Percentiles rank a stretch among this genome's conserved stretches.
phyloP scores from a whole-genome alignment of 1,140 invertebrate species.

The Pseudobourletiella spinata region DNA sequence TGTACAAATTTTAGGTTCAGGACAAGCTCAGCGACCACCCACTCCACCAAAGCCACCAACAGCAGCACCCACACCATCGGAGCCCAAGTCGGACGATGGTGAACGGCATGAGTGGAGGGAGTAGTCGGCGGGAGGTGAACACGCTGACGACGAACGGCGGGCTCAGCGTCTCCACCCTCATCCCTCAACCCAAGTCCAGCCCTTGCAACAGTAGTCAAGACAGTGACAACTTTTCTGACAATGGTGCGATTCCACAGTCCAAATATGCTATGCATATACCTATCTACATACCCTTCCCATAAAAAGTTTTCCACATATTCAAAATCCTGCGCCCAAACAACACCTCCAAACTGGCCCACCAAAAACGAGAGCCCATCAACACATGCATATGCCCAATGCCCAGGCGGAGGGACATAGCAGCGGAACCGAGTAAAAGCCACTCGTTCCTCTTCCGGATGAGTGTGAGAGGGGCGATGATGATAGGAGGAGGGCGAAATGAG shows the following conservation, averaged over 20 bases:
- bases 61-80: neutral
- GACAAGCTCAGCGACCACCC: slow-evolving; percentile 16
- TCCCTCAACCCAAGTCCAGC: slow-evolving; percentile 24
- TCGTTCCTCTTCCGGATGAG: too few species aligned
- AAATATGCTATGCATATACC: neutral
- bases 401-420: too few species aligned
- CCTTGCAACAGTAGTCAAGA: slow-evolving; percentile 26
- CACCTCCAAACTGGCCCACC: too few species aligned
- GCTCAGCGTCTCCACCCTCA: slow-evolving; percentile 15
- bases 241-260: slow-evolving; percentile 11
- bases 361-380: too few species aligned
- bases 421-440: too few species aligned
- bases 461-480: too few species aligned
- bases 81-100: neutral
- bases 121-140: slow-evolving; percentile 17
- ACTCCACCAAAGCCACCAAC: neutral
- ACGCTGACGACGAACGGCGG: slow-evolving; percentile 18
- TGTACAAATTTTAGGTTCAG: too few species aligned
- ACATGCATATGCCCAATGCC: too few species aligned
- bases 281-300: neutral
- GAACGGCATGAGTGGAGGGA: slow-evolving; percentile 13
- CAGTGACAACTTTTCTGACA: slow-evolving; percentile 32
- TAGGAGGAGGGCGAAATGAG: too few species aligned
- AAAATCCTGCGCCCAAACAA: too few species aligned
- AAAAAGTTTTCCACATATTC: too few species aligned